phyloP scores from a whole-genome alignment of 2,113 vertebrate genomes.

The Octodon degus region DNA sequence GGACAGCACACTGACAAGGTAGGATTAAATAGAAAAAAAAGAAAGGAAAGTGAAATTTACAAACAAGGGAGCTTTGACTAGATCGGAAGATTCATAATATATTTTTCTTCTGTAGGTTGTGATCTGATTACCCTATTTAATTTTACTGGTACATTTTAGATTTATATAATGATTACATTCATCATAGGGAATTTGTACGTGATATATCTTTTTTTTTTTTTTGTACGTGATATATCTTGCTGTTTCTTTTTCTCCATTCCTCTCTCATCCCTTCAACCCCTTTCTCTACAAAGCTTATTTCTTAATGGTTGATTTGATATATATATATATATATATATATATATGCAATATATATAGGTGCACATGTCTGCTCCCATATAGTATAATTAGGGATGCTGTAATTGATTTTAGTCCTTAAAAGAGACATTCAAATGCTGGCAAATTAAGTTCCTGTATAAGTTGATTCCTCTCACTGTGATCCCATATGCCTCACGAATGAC shows the following conservation, averaged over 20 bases:
- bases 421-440: slow-evolving; percentile 62
- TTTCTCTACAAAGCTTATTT: slow-evolving; percentile 9
- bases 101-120: slow-evolving; percentile 56
- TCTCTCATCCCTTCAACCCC: background rate
- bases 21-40: slow-evolving; percentile 32
- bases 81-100: background rate
- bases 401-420: slow-evolving; percentile 71
- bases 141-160: background rate
- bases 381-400: slow-evolving; percentile 42
- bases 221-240: background rate
- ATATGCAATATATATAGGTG: background rate
- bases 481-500: slow-evolving; percentile 12
- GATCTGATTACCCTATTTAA: slow-evolving; percentile 50
- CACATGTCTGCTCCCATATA: background rate
- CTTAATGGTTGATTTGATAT: slow-evolving; percentile 33
- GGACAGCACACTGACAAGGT: slow-evolving; percentile 36
- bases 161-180: background rate
- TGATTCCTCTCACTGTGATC: slow-evolving; percentile 27
- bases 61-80: slow-evolving; percentile 48
- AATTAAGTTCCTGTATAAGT: slow-evolving; percentile 61
- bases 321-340: background rate
- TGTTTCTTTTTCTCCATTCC: background rate
- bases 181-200: background rate
- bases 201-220: too few species aligned
- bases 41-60: slow-evolving; percentile 50